Percentiles rank a stretch among this genome's conserved stretches.
These are phyloP conservation scores for Nyleta sp. DNA, from an alignment of 2,888 invertebrate genomes.

Conservation along the genomic window DNA sequence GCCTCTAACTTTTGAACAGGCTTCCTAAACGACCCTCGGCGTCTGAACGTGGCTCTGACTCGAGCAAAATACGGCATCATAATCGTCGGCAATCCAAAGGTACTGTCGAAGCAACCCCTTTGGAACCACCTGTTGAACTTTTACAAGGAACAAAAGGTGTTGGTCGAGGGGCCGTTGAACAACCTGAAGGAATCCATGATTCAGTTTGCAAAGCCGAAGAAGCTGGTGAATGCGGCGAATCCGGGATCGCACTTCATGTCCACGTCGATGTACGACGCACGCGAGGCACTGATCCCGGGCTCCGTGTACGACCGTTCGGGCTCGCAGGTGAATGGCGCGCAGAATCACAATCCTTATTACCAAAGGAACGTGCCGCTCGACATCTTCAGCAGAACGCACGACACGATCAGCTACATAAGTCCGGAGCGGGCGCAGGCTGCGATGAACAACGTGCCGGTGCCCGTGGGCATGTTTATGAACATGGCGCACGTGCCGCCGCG, in stretches of 20 bases:
- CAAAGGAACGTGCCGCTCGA: conserved; percentile 84
- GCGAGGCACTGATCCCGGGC: conserved; percentile 97
- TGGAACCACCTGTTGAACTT: conserved; percentile 99
- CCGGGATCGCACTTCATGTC: conserved; percentile 99
- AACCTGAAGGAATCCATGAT: conserved; percentile 98
- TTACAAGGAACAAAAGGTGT: conserved; percentile 98
- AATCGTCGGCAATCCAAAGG: conserved; percentile 99
- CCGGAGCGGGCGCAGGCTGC: conserved; percentile 90
- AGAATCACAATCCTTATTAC: conserved; percentile 80
- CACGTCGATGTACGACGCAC: conserved; percentile 97
- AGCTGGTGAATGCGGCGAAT: conserved; percentile 96
- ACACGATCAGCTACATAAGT: conserved; percentile 96
- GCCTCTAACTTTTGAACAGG: too few relatives aligned
- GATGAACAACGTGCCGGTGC: conserved; percentile 93
- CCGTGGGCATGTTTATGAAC: conserved; percentile 97
- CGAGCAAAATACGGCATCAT: conserved; percentile 99
- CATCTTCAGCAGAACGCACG: conserved; percentile 89
- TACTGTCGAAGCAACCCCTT: conserved; percentile 97
- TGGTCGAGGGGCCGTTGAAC: conserved; percentile 98
- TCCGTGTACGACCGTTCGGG: conserved; percentile 94
- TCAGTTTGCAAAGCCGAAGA: conserved; percentile 98
- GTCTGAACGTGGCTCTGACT: conserved; percentile 98
- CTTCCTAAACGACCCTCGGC: conserved; percentile 98
- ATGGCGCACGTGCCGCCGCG: conserved; percentile 91
- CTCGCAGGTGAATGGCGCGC: conserved; percentile 77